A percentile compares a stretch with the other conserved stretches of the same genome.
Evolutionary conservation across 2,888 invertebrate genomes (phyloP).

Genomic region (Mesoligia furuncula): DNA sequence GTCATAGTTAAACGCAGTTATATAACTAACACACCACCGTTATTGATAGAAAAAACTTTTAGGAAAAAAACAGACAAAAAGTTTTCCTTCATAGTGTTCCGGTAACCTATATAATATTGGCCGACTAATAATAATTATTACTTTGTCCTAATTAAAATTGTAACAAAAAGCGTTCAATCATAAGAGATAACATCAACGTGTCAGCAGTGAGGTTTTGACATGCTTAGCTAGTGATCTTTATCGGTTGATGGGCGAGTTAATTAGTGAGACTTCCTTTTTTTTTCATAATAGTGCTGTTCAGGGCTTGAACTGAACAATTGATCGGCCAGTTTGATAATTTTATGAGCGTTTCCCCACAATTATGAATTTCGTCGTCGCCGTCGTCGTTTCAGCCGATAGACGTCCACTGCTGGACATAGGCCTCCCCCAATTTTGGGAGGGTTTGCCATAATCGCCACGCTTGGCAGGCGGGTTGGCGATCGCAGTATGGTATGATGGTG

Average conservation of each 20-base stretch:
- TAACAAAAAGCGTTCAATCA: slow-evolving; percentile 81
- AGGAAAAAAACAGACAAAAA: slow-evolving; percentile 43
- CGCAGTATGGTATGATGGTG: too few relatives aligned
- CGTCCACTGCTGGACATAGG: too few relatives aligned
- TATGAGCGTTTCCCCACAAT: background rate
- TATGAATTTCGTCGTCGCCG: too few relatives aligned
- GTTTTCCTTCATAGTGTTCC: slow-evolving; percentile 53
- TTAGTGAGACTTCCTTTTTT: slow-evolving; percentile 37
- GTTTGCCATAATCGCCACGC: too few relatives aligned
- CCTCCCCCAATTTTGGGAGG: too few relatives aligned
- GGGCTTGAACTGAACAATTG: background rate
- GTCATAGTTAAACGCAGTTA: slow-evolving; percentile 42
- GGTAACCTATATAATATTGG: slow-evolving; percentile 59
- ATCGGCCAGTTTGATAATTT: background rate
- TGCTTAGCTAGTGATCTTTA: slow-evolving; percentile 68
- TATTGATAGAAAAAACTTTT: slow-evolving; percentile 43
- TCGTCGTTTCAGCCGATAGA: too few relatives aligned
- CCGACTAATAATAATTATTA: slow-evolving; percentile 73
- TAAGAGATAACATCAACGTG: slow-evolving; percentile 78
- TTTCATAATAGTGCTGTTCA: slow-evolving; percentile 7
- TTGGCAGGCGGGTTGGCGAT: too few relatives aligned
- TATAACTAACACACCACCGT: slow-evolving; percentile 26
- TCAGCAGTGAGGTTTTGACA: slow-evolving; percentile 73
- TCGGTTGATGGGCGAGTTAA: slow-evolving; percentile 67
- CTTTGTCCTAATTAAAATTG: slow-evolving; percentile 76